phyloP scores from a whole-genome alignment of 2,888 invertebrate genomes.

The Dascillus cervinus region DNA sequence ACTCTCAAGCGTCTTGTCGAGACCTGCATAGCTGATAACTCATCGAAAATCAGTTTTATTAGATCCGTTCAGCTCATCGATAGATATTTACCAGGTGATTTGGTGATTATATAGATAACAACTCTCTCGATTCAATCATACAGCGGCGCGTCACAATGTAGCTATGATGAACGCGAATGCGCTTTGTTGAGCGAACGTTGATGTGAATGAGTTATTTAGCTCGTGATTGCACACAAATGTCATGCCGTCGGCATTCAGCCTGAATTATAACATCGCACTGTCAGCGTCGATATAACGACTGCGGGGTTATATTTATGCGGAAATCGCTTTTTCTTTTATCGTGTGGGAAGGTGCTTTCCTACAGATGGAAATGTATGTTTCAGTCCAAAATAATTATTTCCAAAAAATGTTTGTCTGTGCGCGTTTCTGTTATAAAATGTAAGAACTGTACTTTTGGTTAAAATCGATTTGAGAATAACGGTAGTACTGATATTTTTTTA shows the following conservation, averaged over 20 bases:
- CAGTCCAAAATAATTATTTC: too few relatives aligned
- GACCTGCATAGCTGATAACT: slow-evolving; percentile 29
- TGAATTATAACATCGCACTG: slow-evolving; percentile 35
- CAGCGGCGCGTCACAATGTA: slow-evolving; percentile 16
- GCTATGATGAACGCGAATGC: slow-evolving; percentile 29
- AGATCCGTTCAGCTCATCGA: slow-evolving; percentile 15
- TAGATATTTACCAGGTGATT: slow-evolving; percentile 18
- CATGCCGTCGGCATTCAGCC: slow-evolving; percentile 29
- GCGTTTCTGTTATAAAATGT: too few relatives aligned
- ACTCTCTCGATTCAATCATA: too few relatives aligned
- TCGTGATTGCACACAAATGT: slow-evolving; percentile 40
- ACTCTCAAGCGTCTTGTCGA: slow-evolving; percentile 25
- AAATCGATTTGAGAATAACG: too few relatives aligned
- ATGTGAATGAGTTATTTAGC: slow-evolving; percentile 40
- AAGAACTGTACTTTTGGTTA: too few relatives aligned
- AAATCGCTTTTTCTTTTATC: too few relatives aligned
- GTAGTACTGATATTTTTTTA: too few relatives aligned
- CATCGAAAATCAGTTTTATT: slow-evolving; percentile 27
- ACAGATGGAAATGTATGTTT: too few relatives aligned
- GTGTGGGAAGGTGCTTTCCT: too few relatives aligned
- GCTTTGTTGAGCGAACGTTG: slow-evolving; percentile 31
- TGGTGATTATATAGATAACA: slow-evolving; percentile 17
- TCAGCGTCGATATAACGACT: slow-evolving; percentile 33
- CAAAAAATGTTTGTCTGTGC: too few relatives aligned
- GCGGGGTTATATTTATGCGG: too few relatives aligned